Conservation (phyloP, 2,888 invertebrate genomes). For the Pinctada fucata region DNA sequence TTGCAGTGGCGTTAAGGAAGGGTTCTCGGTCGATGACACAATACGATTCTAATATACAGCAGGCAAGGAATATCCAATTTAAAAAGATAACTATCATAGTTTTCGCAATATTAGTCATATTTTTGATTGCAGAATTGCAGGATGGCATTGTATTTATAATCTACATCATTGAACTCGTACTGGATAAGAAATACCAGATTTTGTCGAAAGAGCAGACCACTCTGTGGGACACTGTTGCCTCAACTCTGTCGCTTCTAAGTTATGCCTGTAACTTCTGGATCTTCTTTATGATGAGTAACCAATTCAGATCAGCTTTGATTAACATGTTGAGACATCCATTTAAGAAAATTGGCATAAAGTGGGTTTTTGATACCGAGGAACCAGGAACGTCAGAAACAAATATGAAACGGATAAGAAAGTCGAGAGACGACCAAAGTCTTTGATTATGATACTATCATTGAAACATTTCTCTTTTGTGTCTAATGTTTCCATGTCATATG, state of each 20-base stretch:
- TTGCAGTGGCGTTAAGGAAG: background rate
- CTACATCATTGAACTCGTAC: constrained; percentile 22
- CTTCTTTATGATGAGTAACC: constrained; percentile 31
- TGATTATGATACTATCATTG: no score
- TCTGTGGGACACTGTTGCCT: constrained; percentile 22
- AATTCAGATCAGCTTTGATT: constrained; percentile 29
- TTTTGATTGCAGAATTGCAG: constrained; percentile 29
- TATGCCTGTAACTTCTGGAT: constrained; percentile 39
- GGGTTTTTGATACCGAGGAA: no score
- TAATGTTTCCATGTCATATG: no score
- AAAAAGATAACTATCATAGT: constrained; percentile 4
- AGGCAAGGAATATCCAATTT: background rate
- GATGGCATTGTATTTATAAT: constrained; percentile 30
- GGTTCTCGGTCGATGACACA: background rate
- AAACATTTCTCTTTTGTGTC: no score
- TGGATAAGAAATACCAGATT: background rate
- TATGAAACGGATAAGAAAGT: no score
- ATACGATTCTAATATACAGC: background rate
- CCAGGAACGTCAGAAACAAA: no score
- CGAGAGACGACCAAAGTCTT: no score
- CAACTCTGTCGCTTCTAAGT: constrained; percentile 14
- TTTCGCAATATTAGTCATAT: constrained; percentile 14
- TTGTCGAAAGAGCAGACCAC: constrained; percentile 20
- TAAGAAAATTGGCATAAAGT: no score
- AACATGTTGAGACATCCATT: background rate